These are phyloP conservation scores for Uria lomvia DNA, from an alignment of 2,113 vertebrate species.

Conservation along the genomic window DNA sequence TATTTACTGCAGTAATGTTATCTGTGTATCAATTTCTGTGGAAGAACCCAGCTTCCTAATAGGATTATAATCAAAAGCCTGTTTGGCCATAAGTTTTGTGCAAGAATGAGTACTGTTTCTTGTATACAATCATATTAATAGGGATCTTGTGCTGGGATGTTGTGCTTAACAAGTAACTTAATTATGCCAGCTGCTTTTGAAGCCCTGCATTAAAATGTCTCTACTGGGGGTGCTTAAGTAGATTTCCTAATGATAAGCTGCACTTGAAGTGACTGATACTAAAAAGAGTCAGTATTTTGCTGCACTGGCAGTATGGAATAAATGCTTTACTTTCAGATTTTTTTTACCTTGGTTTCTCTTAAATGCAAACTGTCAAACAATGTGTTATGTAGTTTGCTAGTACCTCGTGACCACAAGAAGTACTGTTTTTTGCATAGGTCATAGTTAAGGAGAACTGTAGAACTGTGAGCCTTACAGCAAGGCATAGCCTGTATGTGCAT, in stretches of 20 bases:
- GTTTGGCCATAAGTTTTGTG: not conserved
- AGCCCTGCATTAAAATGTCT: not conserved
- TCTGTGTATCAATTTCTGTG: not conserved
- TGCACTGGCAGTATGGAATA: not conserved
- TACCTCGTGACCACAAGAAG: not conserved
- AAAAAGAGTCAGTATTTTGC: not conserved
- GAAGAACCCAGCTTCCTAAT: not conserved
- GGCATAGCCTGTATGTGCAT: not conserved
- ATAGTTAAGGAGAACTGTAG: not conserved
- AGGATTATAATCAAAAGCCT: not conserved
- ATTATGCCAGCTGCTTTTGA: not conserved
- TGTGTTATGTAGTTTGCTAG: not conserved
- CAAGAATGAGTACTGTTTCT: not conserved
- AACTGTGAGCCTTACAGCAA: not conserved
- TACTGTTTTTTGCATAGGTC: not conserved
- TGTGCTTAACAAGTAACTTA: not conserved
- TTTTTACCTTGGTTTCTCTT: not conserved
- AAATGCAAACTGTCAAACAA: not conserved
- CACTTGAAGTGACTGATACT: not conserved
- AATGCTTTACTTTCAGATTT: not conserved
- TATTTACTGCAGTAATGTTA: not conserved
- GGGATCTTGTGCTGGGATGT: not conserved
- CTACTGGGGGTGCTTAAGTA: not conserved
- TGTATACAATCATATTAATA: not conserved
- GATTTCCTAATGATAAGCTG: not conserved